phyloP scores from a whole-genome alignment of 2,888 invertebrate genomes.

The Teleiodes luculella region DNA sequence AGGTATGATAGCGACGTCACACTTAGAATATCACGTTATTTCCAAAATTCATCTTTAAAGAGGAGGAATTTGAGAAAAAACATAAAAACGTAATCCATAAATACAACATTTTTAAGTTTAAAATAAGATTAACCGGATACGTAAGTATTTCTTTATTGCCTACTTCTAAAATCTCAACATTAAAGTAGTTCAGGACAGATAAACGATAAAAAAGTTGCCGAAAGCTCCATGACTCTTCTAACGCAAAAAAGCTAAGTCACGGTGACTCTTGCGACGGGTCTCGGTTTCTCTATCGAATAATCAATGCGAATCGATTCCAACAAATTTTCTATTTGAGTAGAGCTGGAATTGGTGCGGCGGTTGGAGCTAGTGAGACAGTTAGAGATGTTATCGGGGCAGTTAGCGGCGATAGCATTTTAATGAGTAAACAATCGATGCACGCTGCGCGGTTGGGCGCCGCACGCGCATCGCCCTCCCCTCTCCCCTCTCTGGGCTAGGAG shows the following conservation, averaged over 20 bases:
- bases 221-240: not conserved
- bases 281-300: constrained; percentile 13
- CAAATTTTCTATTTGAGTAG: constrained; percentile 48
- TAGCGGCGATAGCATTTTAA: constrained; percentile 75
- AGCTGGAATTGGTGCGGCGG: constrained; percentile 35
- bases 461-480: constrained; percentile 46
- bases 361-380: constrained; percentile 55
- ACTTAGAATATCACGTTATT: no score
- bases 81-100: no score
- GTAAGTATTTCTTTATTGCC: no score
- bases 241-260: not conserved
- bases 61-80: no score
- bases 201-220: not conserved
- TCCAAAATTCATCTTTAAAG: no score
- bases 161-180: no score
- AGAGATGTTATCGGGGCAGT: constrained; percentile 68
- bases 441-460: constrained; percentile 71
- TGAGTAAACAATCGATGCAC: constrained; percentile 79
- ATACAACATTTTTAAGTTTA: no score
- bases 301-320: constrained; percentile 17
- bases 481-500: constrained; percentile 6
- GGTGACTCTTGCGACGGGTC: constrained; percentile 8
- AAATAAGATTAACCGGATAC: no score
- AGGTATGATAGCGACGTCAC: no score
- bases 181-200: no score